Conservation (phyloP, 2,797 vertebrate genomes). For the Hippocampus kuda region DNA sequence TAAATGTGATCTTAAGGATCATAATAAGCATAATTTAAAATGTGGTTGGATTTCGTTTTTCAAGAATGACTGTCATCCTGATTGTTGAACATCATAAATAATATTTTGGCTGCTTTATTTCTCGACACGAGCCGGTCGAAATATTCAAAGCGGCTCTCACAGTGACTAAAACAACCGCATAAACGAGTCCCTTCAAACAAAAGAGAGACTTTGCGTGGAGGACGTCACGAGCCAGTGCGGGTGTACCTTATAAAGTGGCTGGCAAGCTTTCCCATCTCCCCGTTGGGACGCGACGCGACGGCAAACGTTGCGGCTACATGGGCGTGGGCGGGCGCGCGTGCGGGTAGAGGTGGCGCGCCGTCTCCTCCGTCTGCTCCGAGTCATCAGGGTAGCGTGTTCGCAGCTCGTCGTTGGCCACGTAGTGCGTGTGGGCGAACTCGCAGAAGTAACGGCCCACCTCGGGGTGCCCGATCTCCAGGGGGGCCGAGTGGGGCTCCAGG, state of each 20-base stretch:
- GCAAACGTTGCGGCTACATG: slow-evolving; percentile 36
- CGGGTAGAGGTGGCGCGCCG: slow-evolving; percentile 74
- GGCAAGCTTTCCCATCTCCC: not conserved
- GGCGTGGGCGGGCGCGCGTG: slow-evolving; percentile 29
- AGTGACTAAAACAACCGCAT: not conserved
- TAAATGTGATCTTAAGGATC: no score
- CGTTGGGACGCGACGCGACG: not conserved
- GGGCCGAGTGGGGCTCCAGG: slow-evolving; percentile 81
- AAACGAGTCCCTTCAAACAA: not conserved
- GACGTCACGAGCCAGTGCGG: not conserved
- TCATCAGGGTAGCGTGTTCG: slow-evolving; percentile 86
- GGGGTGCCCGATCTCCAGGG: slow-evolving; percentile 85
- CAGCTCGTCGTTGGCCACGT: slow-evolving; percentile 83
- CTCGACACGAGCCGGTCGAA: not conserved
- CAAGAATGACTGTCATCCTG: no score
- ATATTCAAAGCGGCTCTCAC: not conserved
- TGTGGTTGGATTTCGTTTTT: no score
- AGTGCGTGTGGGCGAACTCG: slow-evolving; percentile 79
- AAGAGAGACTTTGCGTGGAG: not conserved
- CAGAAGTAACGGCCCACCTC: slow-evolving; percentile 93
- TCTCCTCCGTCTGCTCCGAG: slow-evolving; percentile 66
- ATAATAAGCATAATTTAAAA: not conserved
- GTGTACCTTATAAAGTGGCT: not conserved
- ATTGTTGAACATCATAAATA: not conserved
- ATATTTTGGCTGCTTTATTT: not conserved